Evolutionary conservation across 2,797 vertebrate species (phyloP), one percentile per base, ranked within the genome.

Genomic region (Siniperca scherzeri): DNA sequence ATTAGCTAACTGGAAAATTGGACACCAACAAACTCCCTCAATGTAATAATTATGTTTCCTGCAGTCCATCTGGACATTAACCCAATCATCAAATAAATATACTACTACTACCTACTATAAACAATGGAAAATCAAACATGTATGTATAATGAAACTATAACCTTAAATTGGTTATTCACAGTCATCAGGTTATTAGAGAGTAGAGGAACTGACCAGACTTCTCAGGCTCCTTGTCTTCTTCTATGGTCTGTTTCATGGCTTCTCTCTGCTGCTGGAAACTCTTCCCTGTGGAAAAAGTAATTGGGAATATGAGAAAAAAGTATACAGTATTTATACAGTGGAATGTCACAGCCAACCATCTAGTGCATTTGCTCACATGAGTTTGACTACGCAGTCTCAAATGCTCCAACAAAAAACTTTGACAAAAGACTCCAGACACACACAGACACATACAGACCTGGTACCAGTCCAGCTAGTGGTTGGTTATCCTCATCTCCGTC

Each of bases 401-500:
- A 59, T 22, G 25, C 40, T 68, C 19, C 46, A 14, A 68, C 1
- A 27, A 25, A 22, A 10, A n/a, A 12, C 38, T 17, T 21, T 2
- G 4, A 30, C 19, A 48, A 60, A 64, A 55, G 4, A 36, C 42
- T 7, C 36, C 12, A 57, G 17, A 55, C 33, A 11, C 19, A 17
- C 2, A 36, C 3, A 72, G 17, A 52, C n/a, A 40, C 16, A 11
- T 4, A 27, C 1, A 19, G 27, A 99, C 98, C 98, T 95, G 98
- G 98, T 70, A 99, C 96, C 16, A 99, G 97, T 62, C 98, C 98
- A 40, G 98, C 98, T 14, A 99, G 89, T 1, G 98, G 98, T 79
- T 99, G 98, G 87, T 99, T 99, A 65, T 99, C 98, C 94, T 99
- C 98, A 46, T 99, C 98, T 9, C 98, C 98, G 14, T 99, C 98